phyloP scores from a whole-genome alignment of 2,797 vertebrate species.

The Typhlichthys subterraneus region DNA sequence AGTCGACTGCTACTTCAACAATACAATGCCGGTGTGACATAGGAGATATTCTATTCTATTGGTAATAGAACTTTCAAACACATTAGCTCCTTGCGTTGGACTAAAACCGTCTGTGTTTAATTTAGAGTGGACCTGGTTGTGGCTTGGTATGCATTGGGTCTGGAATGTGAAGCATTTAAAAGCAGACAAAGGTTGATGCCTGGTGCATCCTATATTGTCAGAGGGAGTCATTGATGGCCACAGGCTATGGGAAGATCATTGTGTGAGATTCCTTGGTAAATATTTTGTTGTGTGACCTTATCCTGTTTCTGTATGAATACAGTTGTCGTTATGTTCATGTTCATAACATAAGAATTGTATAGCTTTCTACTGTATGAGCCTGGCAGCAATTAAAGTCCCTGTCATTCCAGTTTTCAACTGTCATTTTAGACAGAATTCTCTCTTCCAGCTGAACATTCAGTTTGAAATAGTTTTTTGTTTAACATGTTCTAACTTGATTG shows the following conservation, averaged over 20 bases:
- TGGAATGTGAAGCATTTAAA: constrained; percentile 61
- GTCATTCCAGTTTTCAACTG: too few relatives aligned
- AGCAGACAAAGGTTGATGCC: constrained; percentile 37
- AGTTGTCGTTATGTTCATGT: constrained; percentile 1
- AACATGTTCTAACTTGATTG: too few relatives aligned
- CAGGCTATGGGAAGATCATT: constrained; percentile 55
- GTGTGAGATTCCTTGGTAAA: constrained; percentile 31
- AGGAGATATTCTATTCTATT: constrained; percentile 11
- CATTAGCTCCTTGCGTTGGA: constrained; percentile 22
- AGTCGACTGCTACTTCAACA: constrained; percentile 8
- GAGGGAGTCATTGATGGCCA: constrained; percentile 50
- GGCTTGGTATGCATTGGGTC: constrained; percentile 24
- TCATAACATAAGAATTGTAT: too few relatives aligned
- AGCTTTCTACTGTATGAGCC: too few relatives aligned
- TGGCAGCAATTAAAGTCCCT: too few relatives aligned
- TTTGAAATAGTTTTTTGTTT: too few relatives aligned
- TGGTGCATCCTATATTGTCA: constrained; percentile 18
- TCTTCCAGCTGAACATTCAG: too few relatives aligned
- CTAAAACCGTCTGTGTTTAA: too few relatives aligned
- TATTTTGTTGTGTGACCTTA: constrained; percentile 22
- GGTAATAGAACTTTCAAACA: constrained; percentile 40
- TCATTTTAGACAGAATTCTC: too few relatives aligned
- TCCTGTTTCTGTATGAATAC: constrained; percentile 7
- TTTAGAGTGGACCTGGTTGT: constrained; percentile 5
- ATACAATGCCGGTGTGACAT: neutral